A percentile compares a stretch with the other conserved stretches of the same genome.
phyloP scores from a whole-genome alignment of 2,113 vertebrate genomes.

The Siniperca chuatsi region DNA sequence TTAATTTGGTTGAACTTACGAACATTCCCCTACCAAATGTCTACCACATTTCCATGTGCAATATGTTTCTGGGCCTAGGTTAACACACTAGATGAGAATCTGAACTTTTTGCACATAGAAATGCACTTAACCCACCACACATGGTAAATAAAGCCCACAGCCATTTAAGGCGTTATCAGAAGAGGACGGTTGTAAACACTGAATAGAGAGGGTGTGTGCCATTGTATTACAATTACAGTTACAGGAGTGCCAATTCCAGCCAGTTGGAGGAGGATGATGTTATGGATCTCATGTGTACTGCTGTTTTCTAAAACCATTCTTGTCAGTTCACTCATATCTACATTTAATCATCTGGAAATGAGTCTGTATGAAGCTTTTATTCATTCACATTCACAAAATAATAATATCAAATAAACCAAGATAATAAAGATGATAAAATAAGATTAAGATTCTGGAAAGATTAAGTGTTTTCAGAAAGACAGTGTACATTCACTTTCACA shows the following conservation, averaged over 20 bases:
- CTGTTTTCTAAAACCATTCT: neutral
- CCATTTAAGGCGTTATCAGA: conserved; percentile 25
- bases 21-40: no score
- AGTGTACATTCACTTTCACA: neutral
- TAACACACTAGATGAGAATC: neutral
- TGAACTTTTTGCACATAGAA: neutral
- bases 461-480: neutral
- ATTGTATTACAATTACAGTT: conserved; percentile 14
- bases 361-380: neutral
- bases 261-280: conserved; percentile 15
- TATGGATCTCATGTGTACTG: neutral
- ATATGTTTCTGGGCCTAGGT: neutral
- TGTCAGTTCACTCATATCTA: neutral
- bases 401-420: neutral
- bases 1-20: neutral
- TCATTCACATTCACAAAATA: neutral
- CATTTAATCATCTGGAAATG: neutral
- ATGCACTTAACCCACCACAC: neutral
- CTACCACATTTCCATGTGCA: neutral
- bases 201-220: conserved; percentile 44
- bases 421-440: neutral
- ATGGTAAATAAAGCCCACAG: conserved; percentile 12
- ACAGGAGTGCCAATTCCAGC: conserved; percentile 42
- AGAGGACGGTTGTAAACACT: conserved; percentile 6
- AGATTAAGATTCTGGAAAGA: neutral